Evolutionary conservation across 1,140 invertebrate genomes (phyloP), one percentile per base, ranked within the genome.

Genomic region (Magallana angulata): DNA sequence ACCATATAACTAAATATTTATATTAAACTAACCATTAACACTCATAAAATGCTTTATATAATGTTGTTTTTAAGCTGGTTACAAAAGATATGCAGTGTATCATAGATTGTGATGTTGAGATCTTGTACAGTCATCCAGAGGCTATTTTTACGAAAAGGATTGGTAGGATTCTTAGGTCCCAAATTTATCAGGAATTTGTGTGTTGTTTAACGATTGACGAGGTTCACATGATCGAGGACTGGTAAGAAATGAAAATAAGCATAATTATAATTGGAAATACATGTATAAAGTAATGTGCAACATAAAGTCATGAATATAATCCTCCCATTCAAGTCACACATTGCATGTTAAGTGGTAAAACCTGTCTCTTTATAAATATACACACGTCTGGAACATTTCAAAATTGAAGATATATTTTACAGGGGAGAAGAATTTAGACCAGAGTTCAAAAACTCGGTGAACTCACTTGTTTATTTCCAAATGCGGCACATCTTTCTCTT

Each of bases 371-470:
- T 36, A 36, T 36, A 36, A 36, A 36, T 36, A 36, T 36, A 36
- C 24, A 24, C 24, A 24, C 24, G 36, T 3, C 36, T 1, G 36
- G 36, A 36, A 36, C 36, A 3, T 36, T 5, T 36, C 36, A 36
- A 36, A 36, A 36, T 36, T 36, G 36, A 36, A 36, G 2, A 36
- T 36, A 36, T 36, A 36, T 3, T 36, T 81, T 86, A 16, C 58
- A 86, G 71, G 71, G 85, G 85, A n/a, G 85, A 60, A 1, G 71
- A 84, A 64, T 82, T 87, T 24, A 18, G 82, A 57, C 81, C 82
- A 57, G 59, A 18, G 81, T 87, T 87, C 11, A 71, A 87, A 59
- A 68, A n/a, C 24, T 87, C 1, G 81, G 81, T 57, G 86, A 87
- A 24, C 48, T 87, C 8, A 84, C 82, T n/a, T 56, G 48, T 36